These are phyloP conservation scores for Meganola albula DNA, from an alignment of 2,888 invertebrate species.

Conservation along the genomic window DNA sequence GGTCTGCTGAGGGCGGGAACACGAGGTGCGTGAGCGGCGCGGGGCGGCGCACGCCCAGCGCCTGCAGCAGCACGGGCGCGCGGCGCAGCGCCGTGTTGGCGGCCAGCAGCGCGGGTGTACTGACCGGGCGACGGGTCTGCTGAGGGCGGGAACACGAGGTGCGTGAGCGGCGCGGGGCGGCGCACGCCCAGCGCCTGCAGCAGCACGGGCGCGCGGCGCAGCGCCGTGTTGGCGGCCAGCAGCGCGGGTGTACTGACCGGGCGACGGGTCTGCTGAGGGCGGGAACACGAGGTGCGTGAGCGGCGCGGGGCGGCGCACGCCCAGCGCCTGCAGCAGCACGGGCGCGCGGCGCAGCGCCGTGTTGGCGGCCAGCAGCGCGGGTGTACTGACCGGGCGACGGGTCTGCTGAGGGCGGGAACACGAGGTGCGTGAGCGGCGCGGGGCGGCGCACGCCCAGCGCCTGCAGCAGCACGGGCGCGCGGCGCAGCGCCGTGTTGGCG, in stretches of 20 bases:
- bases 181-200: conserved; percentile 85
- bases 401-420: conserved; percentile 83
- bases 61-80: conserved; percentile 89
- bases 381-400: conserved; percentile 86
- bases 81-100: conserved; percentile 92
- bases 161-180: conserved; percentile 75
- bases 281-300: conserved; percentile 88
- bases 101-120: conserved; percentile 85
- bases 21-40: conserved; percentile 82
- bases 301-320: conserved; percentile 78
- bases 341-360: conserved; percentile 91
- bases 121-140: conserved; percentile 84
- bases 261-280: conserved; percentile 75
- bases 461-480: conserved; percentile 90
- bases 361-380: conserved; percentile 89
- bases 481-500: conserved; percentile 90
- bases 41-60: conserved; percentile 81
- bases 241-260: conserved; percentile 85
- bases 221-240: conserved; percentile 89
- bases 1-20: conserved; percentile 79
- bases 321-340: conserved; percentile 87
- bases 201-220: conserved; percentile 91
- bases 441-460: conserved; percentile 82
- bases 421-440: conserved; percentile 80
- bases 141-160: conserved; percentile 87